These are phyloP conservation scores for Cartodere bifasciata DNA, from an alignment of 2,888 invertebrate species.

Conservation along the genomic window DNA sequence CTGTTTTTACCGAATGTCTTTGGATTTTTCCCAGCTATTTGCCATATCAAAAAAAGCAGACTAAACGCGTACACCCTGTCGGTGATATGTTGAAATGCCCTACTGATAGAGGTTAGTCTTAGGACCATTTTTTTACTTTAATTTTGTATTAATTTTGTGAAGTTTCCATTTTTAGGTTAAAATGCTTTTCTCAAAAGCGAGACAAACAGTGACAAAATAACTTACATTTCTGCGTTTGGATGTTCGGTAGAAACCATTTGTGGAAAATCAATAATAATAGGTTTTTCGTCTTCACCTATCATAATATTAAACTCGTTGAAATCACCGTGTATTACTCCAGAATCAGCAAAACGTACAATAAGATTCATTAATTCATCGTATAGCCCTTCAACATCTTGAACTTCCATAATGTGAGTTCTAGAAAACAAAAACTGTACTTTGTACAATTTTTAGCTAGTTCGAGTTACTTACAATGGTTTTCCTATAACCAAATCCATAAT, in stretches of 20 bases:
- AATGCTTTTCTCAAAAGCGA: no score
- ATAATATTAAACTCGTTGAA: constrained; percentile 99
- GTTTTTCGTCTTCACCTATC: constrained; percentile 64
- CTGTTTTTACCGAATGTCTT: no score
- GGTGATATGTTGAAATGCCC: no score
- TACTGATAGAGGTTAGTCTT: no score
- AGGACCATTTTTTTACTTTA: no score
- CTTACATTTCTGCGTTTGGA: constrained; percentile 76
- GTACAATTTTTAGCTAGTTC: neutral
- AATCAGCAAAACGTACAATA: constrained; percentile 78
- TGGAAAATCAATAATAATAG: constrained; percentile 93
- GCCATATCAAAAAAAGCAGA: no score
- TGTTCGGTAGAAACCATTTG: constrained; percentile 98
- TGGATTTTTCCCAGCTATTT: no score
- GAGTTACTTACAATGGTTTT: constrained; percentile 55
- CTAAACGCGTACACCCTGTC: no score
- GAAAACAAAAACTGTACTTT: constrained; percentile 11
- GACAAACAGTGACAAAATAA: constrained; percentile 13
- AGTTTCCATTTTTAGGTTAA: no score
- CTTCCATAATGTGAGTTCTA: constrained; percentile 47
- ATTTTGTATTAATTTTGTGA: no score
- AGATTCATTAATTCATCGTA: constrained; percentile 93
- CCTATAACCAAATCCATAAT: constrained; percentile 88
- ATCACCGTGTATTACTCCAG: constrained; percentile 97
- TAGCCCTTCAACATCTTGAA: constrained; percentile 58